A percentile compares a stretch with the other conserved stretches of the same genome.
These are phyloP conservation scores for Rattus rattus DNA, from an alignment of 2,113 vertebrate genomes.

Conservation along the genomic window DNA sequence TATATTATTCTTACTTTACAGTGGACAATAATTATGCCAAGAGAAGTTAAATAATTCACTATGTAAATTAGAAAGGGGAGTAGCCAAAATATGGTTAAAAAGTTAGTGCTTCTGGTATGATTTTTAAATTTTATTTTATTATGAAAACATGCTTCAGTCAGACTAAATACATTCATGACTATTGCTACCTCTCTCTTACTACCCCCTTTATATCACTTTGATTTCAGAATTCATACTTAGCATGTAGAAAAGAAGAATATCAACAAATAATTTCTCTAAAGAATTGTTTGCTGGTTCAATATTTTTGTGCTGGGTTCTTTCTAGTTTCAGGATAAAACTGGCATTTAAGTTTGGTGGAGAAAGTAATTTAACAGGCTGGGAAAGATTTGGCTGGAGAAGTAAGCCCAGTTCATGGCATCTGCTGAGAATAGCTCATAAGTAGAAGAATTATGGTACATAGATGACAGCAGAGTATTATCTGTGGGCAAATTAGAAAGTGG, in stretches of 20 bases:
- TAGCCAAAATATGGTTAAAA: background rate
- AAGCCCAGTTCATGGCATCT: background rate
- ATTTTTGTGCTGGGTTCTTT: background rate
- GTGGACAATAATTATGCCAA: slow-evolving; percentile 1
- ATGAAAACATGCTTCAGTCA: background rate
- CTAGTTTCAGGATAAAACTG: background rate
- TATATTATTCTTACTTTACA: slow-evolving; percentile 32
- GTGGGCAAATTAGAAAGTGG: background rate
- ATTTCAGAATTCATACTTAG: background rate
- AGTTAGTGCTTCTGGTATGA: background rate
- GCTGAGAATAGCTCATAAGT: slow-evolving; percentile 24
- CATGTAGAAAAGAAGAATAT: background rate
- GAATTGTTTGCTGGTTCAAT: background rate
- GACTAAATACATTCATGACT: background rate
- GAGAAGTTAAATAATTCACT: slow-evolving; percentile 42
- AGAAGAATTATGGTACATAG: background rate
- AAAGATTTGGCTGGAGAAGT: background rate
- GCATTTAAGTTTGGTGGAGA: slow-evolving; percentile 10
- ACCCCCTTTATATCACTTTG: background rate
- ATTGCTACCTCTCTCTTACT: background rate
- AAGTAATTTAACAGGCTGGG: slow-evolving; percentile 17
- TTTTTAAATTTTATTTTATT: background rate
- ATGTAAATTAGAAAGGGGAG: slow-evolving; percentile 13
- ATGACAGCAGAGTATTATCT: background rate
- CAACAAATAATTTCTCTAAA: background rate